phyloP scores from a whole-genome alignment of 2,888 invertebrate species.

The Apomyelois bistriatella region DNA sequence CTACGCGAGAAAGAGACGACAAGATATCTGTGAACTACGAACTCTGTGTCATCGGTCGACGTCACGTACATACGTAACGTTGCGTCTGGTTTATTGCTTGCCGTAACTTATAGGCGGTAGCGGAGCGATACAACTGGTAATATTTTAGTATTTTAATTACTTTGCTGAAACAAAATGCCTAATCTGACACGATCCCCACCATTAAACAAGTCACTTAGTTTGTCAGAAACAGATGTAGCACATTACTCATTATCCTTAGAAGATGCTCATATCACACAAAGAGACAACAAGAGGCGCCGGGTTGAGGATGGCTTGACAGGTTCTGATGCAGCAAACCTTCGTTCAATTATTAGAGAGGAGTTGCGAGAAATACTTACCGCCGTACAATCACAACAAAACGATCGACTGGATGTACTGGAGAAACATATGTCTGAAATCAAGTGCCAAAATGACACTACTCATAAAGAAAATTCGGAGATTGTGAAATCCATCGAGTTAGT shows the following conservation, averaged over 20 bases:
- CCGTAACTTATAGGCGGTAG: neutral
- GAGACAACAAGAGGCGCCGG: slow-evolving; percentile 6
- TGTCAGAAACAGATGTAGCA: slow-evolving; percentile 10
- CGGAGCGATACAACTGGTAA: neutral
- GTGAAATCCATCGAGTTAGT: slow-evolving; percentile 12
- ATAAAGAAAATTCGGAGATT: neutral
- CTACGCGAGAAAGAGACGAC: too few species aligned
- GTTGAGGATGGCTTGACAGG: neutral
- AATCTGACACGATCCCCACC: slow-evolving; percentile 13
- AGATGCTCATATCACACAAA: slow-evolving; percentile 3
- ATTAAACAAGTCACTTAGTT: slow-evolving; percentile 11
- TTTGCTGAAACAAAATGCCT: slow-evolving; percentile 6
- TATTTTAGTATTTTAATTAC: neutral
- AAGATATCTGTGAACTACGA: neutral
- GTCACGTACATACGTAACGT: neutral
- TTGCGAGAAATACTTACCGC: neutral
- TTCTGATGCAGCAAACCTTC: neutral
- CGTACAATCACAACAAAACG: slow-evolving; percentile 7
- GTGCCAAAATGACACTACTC: slow-evolving; percentile 5
- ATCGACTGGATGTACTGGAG: slow-evolving; percentile 11
- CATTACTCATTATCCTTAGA: neutral
- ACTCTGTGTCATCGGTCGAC: too few species aligned
- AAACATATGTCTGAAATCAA: slow-evolving; percentile 13
- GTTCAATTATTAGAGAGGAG: slow-evolving; percentile 9
- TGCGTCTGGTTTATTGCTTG: neutral